A percentile compares a stretch with the other conserved stretches of the same genome.
These are phyloP conservation scores for Scytalopus superciliaris DNA, from an alignment of 2,113 vertebrate species.

Conservation along the genomic window DNA sequence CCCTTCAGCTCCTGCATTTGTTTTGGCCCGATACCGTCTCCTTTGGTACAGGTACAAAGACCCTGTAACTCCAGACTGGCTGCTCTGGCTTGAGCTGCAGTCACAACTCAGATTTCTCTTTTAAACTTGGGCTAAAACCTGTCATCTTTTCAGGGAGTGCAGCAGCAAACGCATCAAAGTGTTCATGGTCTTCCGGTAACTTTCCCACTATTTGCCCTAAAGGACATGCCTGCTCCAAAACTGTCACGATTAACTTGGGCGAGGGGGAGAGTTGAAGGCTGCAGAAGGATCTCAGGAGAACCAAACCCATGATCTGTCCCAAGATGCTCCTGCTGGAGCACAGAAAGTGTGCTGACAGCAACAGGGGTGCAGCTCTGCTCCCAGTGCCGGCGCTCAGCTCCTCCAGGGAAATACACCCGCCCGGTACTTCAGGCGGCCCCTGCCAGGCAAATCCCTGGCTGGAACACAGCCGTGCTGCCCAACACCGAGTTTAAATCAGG, in stretches of 20 bases:
- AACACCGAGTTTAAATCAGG: not conserved
- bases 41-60: not conserved
- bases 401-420: not conserved
- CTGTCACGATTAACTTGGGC: not conserved
- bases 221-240: constrained; percentile 51
- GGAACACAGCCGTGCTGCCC: not conserved
- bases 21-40: not conserved
- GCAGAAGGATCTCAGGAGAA: not conserved
- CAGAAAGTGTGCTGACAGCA: not conserved
- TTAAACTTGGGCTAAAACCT: not conserved
- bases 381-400: accelerated
- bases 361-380: not conserved
- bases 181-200: not conserved
- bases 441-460: not conserved
- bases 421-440: not conserved
- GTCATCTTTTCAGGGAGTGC: not conserved
- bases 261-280: not conserved
- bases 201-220: constrained; percentile 39
- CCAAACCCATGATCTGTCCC: not conserved
- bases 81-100: not conserved
- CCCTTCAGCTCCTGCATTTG: accelerated
- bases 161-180: not conserved
- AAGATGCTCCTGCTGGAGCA: not conserved
- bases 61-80: not conserved
- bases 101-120: not conserved